Base-by-base conservation (phyloP, 2,797 vertebrate species). In the Serranus cabrilla region DNA sequence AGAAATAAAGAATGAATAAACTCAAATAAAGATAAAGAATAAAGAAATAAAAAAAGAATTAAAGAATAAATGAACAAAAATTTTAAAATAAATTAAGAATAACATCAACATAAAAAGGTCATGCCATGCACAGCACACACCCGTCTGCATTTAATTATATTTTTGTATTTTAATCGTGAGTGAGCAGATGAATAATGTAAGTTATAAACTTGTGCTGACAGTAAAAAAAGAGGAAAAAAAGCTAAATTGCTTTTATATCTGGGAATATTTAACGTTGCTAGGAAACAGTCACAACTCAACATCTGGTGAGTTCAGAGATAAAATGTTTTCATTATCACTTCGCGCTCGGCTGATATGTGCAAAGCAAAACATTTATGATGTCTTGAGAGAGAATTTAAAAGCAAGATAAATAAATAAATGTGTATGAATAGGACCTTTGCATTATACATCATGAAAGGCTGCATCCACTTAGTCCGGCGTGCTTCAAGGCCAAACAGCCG, bases 281-380 rank as follows among this genome's bases (percentile, higher is more conserved):
- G 71, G 78, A 77, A 87, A 89, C 84, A 58, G 73, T 61, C 37
- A 11, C 58, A 39, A 49, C 42, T 62, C 66, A 60, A 70, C 81
- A 74, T 81, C 74, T 76, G 76, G 13, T 40, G n/a, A 6, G 54
- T 63, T 78, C 58, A 39, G 46, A 75, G 73, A 83, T 72, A 47
- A 73, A 74, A 54, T 6, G 1, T 50, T 63, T 80, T 82, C 23
- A 68, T 82, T 61, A 73, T 71, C 52, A 23, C 6, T 34, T 65
- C 23, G 18, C 11, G 31, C 52, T 63, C 46, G 16, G 75, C 64
- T 27, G 51, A 72, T 68, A 37, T 74, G 60, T 40, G 58, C 51
- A 64, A 64, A 64, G 43, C 18, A 63, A 54, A 60, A 11, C 40
- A 43, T 70, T 50, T 59, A 27, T 47, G 46, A 63, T 64, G 18